A percentile compares a stretch with the other conserved stretches of the same genome.
Conservation (phyloP, 2,888 invertebrate genomes). For the Cecidostiba fungosa region DNA sequence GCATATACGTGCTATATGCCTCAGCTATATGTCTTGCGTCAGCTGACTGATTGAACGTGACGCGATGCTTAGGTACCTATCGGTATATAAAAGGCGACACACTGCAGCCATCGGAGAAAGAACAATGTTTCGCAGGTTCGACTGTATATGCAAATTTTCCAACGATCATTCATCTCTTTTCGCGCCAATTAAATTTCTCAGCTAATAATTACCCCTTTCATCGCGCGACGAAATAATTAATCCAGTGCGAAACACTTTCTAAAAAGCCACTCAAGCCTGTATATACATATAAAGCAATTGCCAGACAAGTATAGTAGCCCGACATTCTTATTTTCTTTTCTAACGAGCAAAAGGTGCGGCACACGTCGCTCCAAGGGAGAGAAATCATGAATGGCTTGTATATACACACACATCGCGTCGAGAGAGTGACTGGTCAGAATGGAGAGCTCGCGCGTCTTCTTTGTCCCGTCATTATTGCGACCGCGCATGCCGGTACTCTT, state of each 20-base stretch:
- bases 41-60: constrained; percentile 24
- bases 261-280: neutral
- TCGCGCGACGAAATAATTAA: neutral
- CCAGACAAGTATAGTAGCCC: neutral
- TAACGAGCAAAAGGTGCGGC: constrained; percentile 12
- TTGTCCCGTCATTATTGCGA: neutral
- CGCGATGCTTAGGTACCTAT: neutral
- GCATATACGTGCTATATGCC: constrained; percentile 23
- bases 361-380: constrained; percentile 1
- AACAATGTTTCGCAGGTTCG: neutral
- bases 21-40: neutral
- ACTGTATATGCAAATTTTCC: no score
- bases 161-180: no score
- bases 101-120: no score
- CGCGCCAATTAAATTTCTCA: no score
- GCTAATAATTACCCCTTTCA: neutral
- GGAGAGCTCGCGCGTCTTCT: neutral
- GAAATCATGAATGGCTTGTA: constrained; percentile 30
- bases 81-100: no score
- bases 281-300: neutral
- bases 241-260: neutral
- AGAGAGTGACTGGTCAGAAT: constrained; percentile 23
- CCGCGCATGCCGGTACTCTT: neutral
- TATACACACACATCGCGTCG: neutral
- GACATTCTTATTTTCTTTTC: constrained; percentile 9